Evolutionary conservation across 2,797 vertebrate species (phyloP).

Genomic region (Rhincodon typus): DNA sequence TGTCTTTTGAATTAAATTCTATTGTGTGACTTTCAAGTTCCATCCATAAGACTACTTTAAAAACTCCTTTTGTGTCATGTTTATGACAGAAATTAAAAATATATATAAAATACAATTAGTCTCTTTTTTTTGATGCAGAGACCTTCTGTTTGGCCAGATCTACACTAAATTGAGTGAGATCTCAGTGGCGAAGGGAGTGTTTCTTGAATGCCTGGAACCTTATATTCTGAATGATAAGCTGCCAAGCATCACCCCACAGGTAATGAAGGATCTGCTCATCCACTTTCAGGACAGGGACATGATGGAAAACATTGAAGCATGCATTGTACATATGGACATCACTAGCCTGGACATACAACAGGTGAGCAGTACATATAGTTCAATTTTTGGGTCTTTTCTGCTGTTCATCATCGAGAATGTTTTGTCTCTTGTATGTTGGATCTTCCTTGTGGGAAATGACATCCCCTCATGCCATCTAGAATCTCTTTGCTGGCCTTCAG

Average conservation of each 20-base stretch:
- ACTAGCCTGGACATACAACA: conserved; percentile 94
- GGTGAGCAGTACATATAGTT: conserved; percentile 55
- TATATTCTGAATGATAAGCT: conserved; percentile 86
- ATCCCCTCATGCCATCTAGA: not conserved
- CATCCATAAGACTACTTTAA: not conserved
- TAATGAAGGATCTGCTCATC: conserved; percentile 86
- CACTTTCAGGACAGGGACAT: conserved; percentile 86
- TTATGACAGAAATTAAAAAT: not conserved
- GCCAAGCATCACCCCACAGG: conserved; percentile 77
- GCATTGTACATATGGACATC: conserved; percentile 91
- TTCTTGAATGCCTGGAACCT: conserved; percentile 84
- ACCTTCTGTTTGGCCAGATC: conserved; percentile 84
- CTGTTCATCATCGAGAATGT: not conserved
- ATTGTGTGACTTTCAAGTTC: not conserved
- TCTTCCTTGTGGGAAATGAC: not conserved
- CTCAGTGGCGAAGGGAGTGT: conserved; percentile 81
- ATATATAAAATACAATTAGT: not conserved
- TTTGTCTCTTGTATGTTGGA: not conserved
- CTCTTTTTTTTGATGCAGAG: conserved; percentile 53
- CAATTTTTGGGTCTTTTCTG: not conserved
- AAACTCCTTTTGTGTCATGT: not conserved
- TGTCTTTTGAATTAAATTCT: not conserved
- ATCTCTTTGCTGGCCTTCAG: not conserved
- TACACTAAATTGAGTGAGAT: conserved; percentile 83
- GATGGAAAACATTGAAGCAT: conserved; percentile 89